Evolutionary conservation across 35 echinoderm and acorn worm genomes (phyloP).

Genomic region (Heliocidaris tuberculata): DNA sequence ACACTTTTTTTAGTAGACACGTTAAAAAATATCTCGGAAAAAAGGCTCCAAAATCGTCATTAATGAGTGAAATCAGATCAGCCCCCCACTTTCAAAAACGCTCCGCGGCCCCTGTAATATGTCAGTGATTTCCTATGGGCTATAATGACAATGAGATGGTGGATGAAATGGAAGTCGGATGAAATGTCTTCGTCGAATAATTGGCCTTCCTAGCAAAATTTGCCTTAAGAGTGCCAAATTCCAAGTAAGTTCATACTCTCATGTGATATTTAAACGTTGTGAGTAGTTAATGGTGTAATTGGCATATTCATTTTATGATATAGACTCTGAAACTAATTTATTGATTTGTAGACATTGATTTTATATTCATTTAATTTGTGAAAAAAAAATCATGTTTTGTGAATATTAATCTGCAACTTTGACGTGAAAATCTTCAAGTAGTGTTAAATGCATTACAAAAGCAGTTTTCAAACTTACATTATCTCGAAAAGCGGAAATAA

Average conservation of each 20-base stretch:
- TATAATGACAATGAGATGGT: neutral
- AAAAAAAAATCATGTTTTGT: neutral
- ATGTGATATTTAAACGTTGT: too few relatives aligned
- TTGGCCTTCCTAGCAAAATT: neutral
- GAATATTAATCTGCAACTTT: neutral
- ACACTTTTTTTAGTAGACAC: too few relatives aligned
- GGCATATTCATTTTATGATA: neutral
- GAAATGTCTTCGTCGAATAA: neutral
- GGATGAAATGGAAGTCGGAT: neutral
- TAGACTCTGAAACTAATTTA: neutral
- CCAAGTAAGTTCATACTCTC: too few relatives aligned
- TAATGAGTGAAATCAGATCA: too few relatives aligned
- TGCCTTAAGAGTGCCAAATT: too few relatives aligned
- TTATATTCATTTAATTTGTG: neutral
- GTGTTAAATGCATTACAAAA: neutral
- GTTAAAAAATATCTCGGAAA: too few relatives aligned
- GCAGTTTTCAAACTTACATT: neutral
- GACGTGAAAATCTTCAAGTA: neutral
- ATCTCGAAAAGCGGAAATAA: neutral
- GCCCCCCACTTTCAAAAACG: too few relatives aligned
- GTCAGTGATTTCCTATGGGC: neutral
- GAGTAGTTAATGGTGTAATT: neutral
- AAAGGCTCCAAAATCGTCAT: too few relatives aligned
- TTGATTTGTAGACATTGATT: neutral
- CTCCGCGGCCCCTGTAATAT: too few relatives aligned